Conservation (phyloP, 2,113 vertebrate species). For the Glaucomys volans region DNA sequence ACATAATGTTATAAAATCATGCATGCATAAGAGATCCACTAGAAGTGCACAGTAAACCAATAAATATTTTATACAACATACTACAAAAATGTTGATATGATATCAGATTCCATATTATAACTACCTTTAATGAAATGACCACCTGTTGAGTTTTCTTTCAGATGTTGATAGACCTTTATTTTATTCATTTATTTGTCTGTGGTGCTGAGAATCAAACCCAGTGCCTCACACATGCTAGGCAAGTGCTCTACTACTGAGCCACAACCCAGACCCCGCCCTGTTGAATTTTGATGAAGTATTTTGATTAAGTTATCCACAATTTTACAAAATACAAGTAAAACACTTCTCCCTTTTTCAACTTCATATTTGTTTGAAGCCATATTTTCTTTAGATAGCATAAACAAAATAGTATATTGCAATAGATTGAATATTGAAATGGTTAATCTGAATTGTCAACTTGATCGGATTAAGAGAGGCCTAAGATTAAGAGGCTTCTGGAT, state of each 20-base stretch:
- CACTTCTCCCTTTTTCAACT: background rate
- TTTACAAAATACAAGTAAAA: background rate
- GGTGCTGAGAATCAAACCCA: too few species aligned
- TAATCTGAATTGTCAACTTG: too few species aligned
- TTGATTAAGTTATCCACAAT: background rate
- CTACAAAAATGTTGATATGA: background rate
- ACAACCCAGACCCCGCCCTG: background rate
- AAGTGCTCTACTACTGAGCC: too few species aligned
- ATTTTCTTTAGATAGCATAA: slow-evolving; percentile 5
- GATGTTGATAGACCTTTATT: too few species aligned
- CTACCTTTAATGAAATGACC: background rate
- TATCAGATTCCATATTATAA: background rate
- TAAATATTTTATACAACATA: background rate
- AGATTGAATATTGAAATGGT: background rate
- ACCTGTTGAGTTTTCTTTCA: slow-evolving; percentile 5
- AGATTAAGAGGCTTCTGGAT: too few species aligned
- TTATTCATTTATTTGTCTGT: too few species aligned
- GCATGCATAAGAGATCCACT: background rate
- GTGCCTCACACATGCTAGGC: too few species aligned
- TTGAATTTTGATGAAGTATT: slow-evolving; percentile 37
- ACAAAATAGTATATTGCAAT: background rate
- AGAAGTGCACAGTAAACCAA: background rate
- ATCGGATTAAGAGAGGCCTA: too few species aligned
- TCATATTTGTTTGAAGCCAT: background rate
- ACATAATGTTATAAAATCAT: background rate